phyloP scores from a whole-genome alignment of 2,113 vertebrate species.

The Phoenicopterus ruber region DNA sequence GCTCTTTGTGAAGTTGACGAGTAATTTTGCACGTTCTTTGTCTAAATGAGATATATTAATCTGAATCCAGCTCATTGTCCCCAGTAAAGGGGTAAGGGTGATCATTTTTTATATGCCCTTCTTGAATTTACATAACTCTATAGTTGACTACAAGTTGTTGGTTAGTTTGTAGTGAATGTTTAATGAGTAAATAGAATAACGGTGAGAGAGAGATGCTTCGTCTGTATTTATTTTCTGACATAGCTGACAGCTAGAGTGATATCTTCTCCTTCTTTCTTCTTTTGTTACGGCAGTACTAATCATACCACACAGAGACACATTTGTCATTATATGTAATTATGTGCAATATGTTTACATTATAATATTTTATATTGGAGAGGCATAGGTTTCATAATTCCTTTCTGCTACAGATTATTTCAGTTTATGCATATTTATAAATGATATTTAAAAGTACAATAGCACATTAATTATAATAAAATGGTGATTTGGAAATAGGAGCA shows the following conservation, averaged over 20 bases:
- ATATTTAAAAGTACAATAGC: conserved; percentile 36
- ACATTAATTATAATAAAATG: conserved; percentile 25
- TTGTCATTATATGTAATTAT: conserved; percentile 56
- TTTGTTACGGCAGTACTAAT: conserved; percentile 39
- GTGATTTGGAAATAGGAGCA: not conserved
- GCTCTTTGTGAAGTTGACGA: not conserved
- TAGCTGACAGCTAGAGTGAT: conserved; percentile 34
- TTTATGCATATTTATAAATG: conserved; percentile 52
- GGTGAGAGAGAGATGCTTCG: not conserved
- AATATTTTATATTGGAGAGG: conserved; percentile 28
- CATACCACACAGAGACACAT: conserved; percentile 7
- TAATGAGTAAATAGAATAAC: conserved; percentile 4
- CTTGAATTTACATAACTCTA: not conserved
- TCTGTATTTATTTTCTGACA: conserved; percentile 36
- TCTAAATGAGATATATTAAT: not conserved
- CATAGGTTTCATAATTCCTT: conserved; percentile 12
- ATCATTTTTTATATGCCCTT: not conserved
- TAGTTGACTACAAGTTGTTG: not conserved
- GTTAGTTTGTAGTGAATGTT: not conserved
- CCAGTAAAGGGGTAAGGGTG: not conserved
- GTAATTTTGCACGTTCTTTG: not conserved
- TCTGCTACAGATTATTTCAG: conserved; percentile 5
- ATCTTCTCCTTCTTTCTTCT: conserved; percentile 24
- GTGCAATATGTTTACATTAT: conserved; percentile 54
- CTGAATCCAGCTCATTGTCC: not conserved